A percentile compares a stretch with the other conserved stretches of the same genome.
Evolutionary conservation across 2,113 vertebrate species (phyloP).

Genomic region (Nannospalax galili): DNA sequence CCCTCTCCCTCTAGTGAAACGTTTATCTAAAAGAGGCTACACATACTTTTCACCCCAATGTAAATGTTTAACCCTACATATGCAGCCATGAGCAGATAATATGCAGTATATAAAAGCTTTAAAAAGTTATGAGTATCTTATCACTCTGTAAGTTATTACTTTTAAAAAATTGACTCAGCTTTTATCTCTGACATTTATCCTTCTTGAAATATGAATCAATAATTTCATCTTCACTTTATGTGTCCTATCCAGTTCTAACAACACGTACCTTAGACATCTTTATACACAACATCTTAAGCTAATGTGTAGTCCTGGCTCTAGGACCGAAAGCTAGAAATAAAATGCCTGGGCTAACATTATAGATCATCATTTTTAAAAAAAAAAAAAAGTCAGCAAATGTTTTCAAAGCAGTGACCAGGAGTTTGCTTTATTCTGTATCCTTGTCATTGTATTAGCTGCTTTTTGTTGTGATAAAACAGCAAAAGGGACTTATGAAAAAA

Average conservation of each 20-base stretch:
- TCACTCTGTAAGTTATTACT: background rate
- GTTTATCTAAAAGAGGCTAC: background rate
- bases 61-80: background rate
- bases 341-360: background rate
- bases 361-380: background rate
- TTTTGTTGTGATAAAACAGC: too few relatives aligned
- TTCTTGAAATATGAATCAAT: background rate
- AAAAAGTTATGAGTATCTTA: background rate
- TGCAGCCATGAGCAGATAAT: background rate
- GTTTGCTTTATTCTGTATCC: background rate
- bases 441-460: too few relatives aligned
- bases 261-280: background rate
- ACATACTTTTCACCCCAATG: background rate
- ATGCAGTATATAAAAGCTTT: background rate
- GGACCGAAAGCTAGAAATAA: background rate
- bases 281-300: background rate
- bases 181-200: background rate
- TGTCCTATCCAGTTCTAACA: background rate
- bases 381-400: background rate
- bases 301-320: background rate
- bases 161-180: background rate
- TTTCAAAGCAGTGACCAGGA: background rate
- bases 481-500: too few relatives aligned
- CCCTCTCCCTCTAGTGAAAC: background rate
- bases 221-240: background rate